phyloP scores from a whole-genome alignment of 2,113 vertebrate species.

The Tetrao urogallus region DNA sequence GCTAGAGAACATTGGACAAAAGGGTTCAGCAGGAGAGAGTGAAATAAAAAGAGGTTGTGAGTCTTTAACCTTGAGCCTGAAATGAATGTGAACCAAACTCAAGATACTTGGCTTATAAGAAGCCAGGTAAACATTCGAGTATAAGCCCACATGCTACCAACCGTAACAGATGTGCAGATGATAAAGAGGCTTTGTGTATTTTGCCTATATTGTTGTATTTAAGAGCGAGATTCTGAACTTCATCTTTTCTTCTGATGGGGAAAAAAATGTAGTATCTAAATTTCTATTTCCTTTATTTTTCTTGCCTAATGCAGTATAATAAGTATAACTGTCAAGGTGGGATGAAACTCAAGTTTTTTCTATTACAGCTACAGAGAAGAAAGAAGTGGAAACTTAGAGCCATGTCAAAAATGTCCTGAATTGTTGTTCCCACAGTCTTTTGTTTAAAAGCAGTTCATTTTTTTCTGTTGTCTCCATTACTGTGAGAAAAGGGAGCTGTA shows the following conservation, averaged over 20 bases:
- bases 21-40: constrained; percentile 98
- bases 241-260: constrained; percentile 45
- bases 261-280: constrained; percentile 47
- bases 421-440: constrained; percentile 81
- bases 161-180: constrained; percentile 27
- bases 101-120: constrained; percentile 85
- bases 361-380: constrained; percentile 81
- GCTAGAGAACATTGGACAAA: constrained; percentile 98
- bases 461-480: constrained; percentile 84
- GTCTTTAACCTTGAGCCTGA: constrained; percentile 92
- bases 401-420: constrained; percentile 78
- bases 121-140: constrained; percentile 98
- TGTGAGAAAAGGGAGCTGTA: constrained; percentile 79
- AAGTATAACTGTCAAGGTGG: constrained; percentile 73
- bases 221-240: constrained; percentile 41
- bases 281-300: constrained; percentile 54
- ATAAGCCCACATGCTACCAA: constrained; percentile 79
- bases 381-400: constrained; percentile 81
- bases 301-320: constrained; percentile 63
- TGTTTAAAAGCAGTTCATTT: constrained; percentile 81
- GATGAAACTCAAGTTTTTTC: constrained; percentile 74
- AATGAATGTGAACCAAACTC: constrained; percentile 90
- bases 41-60: constrained; percentile 99
- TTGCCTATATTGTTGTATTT: constrained; percentile 37
- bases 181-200: constrained; percentile 41